Percentiles rank a stretch among this genome's conserved stretches.
phyloP scores from a whole-genome alignment of 2,888 invertebrate genomes.

The Ochlodes sylvanus region DNA sequence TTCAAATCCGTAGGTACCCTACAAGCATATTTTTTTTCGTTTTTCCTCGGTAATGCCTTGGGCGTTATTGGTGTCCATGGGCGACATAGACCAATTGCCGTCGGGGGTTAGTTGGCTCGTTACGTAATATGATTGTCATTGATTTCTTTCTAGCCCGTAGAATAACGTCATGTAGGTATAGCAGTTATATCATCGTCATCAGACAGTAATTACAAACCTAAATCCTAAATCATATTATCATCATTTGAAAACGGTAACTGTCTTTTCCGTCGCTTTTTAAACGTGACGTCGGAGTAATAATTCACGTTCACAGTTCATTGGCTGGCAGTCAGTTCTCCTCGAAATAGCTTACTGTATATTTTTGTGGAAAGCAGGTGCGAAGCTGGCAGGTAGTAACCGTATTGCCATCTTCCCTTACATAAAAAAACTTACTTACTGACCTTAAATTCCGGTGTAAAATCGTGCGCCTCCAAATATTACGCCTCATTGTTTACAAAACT shows the following conservation, averaged over 20 bases:
- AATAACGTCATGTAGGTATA: no score
- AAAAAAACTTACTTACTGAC: conserved; percentile 51
- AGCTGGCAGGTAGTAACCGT: conserved; percentile 44
- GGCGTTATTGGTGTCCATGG: no score
- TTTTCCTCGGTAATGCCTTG: no score
- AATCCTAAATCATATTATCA: no score
- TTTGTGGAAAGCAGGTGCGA: conserved; percentile 77
- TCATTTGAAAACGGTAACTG: conserved; percentile 26
- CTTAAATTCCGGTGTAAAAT: conserved; percentile 57
- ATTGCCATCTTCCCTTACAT: conserved; percentile 72
- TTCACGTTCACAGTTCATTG: conserved; percentile 64
- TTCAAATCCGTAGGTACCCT: no score
- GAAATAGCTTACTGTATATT: conserved; percentile 61
- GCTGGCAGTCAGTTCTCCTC: conserved; percentile 55
- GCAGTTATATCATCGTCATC: no score
- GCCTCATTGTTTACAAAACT: conserved; percentile 29
- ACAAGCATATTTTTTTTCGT: no score
- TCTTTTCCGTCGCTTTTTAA: conserved; percentile 44
- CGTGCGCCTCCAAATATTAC: conserved; percentile 49
- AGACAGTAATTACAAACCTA: no score
- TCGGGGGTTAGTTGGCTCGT: no score
- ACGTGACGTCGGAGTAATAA: conserved; percentile 60
- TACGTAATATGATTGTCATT: no score
- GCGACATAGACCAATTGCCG: no score
- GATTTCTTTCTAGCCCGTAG: no score